These are phyloP conservation scores for Conus betulinus DNA, from an alignment of 1,140 invertebrate species.

Conservation along the genomic window DNA sequence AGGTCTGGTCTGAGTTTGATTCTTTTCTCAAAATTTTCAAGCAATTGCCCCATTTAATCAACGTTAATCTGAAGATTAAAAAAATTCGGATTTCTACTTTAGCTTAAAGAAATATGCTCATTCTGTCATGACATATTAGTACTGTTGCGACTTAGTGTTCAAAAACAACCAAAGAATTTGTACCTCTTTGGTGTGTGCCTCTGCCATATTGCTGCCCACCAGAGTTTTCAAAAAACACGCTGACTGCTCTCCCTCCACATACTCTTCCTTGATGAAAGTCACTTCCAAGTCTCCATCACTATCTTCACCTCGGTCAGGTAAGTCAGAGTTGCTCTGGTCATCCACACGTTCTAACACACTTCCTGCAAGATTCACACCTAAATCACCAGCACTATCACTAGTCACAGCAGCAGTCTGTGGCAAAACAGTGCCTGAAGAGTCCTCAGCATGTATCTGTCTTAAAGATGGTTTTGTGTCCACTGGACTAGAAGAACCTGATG, in stretches of 20 bases:
- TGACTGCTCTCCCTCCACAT: slow-evolving; percentile 31
- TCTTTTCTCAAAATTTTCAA: too few species aligned
- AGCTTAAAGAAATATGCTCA: too few species aligned
- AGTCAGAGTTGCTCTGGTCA: slow-evolving; percentile 24
- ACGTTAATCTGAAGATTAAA: too few species aligned
- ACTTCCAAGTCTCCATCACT: slow-evolving; percentile 48
- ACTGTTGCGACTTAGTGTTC: background rate
- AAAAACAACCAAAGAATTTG: background rate
- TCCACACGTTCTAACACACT: slow-evolving; percentile 33
- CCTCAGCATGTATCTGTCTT: background rate
- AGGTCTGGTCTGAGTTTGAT: too few species aligned
- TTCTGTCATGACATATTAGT: too few species aligned
- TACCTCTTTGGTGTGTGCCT: slow-evolving; percentile 34
- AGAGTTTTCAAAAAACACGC: slow-evolving; percentile 31
- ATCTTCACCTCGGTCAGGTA: slow-evolving; percentile 33
- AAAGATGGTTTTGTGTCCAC: slow-evolving; percentile 14
- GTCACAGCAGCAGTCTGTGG: slow-evolving; percentile 29
- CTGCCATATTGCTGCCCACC: slow-evolving; percentile 30
- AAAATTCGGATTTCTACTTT: too few species aligned
- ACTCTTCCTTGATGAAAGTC: slow-evolving; percentile 51
- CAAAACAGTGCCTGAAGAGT: slow-evolving; percentile 18
- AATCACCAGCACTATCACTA: slow-evolving; percentile 20
- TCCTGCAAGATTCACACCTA: slow-evolving; percentile 26
- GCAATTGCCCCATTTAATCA: too few species aligned
- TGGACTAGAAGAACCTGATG: slow-evolving; percentile 14